Base-by-base conservation (phyloP, 1,140 invertebrate species). In the Triops cancriformis region DNA sequence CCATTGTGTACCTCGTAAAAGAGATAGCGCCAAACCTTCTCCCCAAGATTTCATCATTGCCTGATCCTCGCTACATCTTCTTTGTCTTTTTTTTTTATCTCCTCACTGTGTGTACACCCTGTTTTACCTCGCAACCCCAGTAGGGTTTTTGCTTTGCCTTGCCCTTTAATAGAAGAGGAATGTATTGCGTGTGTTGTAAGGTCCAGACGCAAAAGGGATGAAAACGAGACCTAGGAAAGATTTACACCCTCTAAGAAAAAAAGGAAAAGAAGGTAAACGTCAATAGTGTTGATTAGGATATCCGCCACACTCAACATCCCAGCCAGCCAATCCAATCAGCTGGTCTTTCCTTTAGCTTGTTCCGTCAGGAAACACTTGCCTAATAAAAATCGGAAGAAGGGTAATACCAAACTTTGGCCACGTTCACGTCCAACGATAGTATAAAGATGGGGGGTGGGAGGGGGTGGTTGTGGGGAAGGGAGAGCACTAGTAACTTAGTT, bases 1-100 rank as follows among this genome's bases (percentile, higher is more conserved):
- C 51, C 51, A 64, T 64, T 64, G 51, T 37, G 31, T 64, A 64
- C 51, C 51, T 64, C 51, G 51, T 64, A 64, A 64, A 64, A 64
- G 51, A 64, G 45, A 51, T 64, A 64, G 45, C 14, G 51, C 51
- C 14, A 64, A 64, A 23, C 51, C 31, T 37, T 37, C 31, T 64
- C 23, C 14, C 51, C 51, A 64, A 64, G 51, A 64, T 64, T 64
- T 64, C 51, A 64, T 64, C 14, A 64, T 64, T 64, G 51, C 51
- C 51, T 64, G 23, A 37, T 37, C 31, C 31, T 37, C 31, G 31
- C 31, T 37, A 37, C 31, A 37, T 37, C 31, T 37, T 37, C 2
- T 37, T 37, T 64, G 14, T 10, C 23, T 1, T 64, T 64, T 64
- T 64, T 23, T 64, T 64, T 64, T 64, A 37, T 64, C 51, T 64